Percentiles rank a stretch among this genome's conserved stretches.
Evolutionary conservation across 2,797 vertebrate genomes (phyloP).

Genomic region (Xiphophorus birchmanni): DNA sequence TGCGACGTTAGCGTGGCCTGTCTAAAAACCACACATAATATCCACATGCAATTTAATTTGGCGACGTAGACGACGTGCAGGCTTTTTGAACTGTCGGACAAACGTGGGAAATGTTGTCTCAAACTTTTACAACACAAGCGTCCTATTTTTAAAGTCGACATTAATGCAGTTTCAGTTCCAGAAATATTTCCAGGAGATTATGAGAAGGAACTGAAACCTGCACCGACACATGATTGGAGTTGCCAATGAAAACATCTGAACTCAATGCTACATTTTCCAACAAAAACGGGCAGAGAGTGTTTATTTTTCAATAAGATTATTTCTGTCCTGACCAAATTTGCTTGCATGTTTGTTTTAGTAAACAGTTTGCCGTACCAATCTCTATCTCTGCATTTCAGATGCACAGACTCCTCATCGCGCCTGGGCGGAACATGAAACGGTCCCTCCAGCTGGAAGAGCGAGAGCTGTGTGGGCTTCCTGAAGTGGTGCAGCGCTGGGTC

Average conservation of each 20-base stretch:
- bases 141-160: neutral
- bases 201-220: neutral
- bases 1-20: neutral
- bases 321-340: neutral
- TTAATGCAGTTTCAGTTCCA: neutral
- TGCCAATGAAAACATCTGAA: neutral
- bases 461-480: slow-evolving; percentile 65
- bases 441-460: slow-evolving; percentile 66
- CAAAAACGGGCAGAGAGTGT: neutral
- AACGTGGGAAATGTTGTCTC: slow-evolving; percentile 8
- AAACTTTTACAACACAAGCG: neutral
- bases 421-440: slow-evolving; percentile 49
- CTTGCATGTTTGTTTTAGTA: neutral
- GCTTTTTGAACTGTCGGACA: slow-evolving; percentile 12
- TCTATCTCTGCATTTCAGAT: slow-evolving; percentile 64
- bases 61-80: neutral
- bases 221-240: neutral
- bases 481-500: slow-evolving; percentile 62
- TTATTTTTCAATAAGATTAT: neutral
- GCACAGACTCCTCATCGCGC: slow-evolving; percentile 40
- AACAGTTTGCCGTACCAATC: slow-evolving; percentile 17
- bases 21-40: neutral
- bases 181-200: neutral
- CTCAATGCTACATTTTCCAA: neutral
- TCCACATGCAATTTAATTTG: slow-evolving; percentile 29